These are phyloP conservation scores for Thunnus maccoyii DNA, from an alignment of 2,113 vertebrate species.

Conservation along the genomic window DNA sequence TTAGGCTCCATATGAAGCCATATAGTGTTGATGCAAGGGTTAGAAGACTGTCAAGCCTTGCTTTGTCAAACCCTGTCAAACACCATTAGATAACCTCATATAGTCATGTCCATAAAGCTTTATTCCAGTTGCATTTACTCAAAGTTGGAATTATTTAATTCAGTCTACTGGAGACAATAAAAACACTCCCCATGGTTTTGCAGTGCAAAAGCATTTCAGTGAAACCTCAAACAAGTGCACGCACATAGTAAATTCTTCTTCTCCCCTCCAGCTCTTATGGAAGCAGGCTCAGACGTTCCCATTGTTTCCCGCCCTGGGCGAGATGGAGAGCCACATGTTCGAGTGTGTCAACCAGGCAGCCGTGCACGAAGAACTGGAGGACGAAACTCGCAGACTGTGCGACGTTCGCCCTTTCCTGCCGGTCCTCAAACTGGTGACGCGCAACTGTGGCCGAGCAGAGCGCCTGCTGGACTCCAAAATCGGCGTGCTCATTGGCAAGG, in stretches of 20 bases:
- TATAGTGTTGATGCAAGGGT: neutral
- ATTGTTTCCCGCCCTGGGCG: slow-evolving; percentile 92
- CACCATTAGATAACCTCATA: neutral
- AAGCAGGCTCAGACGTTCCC: slow-evolving; percentile 95
- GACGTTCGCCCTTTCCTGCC: slow-evolving; percentile 97
- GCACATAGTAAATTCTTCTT: slow-evolving; percentile 1
- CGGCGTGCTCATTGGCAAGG: slow-evolving; percentile 97
- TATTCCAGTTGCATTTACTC: neutral
- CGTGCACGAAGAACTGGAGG: slow-evolving; percentile 96
- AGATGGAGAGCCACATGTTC: slow-evolving; percentile 98
- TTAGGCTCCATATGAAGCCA: no score
- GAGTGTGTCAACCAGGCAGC: slow-evolving; percentile 97
- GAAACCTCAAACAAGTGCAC: neutral
- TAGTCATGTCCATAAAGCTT: neutral
- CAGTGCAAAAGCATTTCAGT: neutral
- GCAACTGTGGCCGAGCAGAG: slow-evolving; percentile 94
- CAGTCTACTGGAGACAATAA: slow-evolving; percentile 6
- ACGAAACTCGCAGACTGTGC: slow-evolving; percentile 94
- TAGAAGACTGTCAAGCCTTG: neutral
- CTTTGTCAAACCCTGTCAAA: neutral
- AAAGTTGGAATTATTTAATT: slow-evolving; percentile 7
- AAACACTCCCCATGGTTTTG: neutral
- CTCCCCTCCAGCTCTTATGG: slow-evolving; percentile 91
- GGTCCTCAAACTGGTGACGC: slow-evolving; percentile 93
- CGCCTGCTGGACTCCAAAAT: slow-evolving; percentile 96